These are phyloP conservation scores for Sebastes cheni DNA, from an alignment of 2,797 vertebrate genomes.

Conservation along the genomic window DNA sequence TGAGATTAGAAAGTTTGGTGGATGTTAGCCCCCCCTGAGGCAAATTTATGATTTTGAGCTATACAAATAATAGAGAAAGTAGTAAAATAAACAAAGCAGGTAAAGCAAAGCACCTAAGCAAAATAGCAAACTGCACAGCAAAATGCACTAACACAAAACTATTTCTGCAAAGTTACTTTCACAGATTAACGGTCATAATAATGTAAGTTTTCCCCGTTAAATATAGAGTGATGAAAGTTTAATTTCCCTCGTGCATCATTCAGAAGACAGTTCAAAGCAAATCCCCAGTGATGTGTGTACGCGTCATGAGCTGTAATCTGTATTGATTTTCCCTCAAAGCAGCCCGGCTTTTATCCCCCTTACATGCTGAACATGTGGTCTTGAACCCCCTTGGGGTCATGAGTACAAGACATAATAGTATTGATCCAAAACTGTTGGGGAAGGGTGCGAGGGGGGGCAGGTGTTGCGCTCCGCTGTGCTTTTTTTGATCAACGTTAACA, in stretches of 20 bases:
- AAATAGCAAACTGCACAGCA: no score
- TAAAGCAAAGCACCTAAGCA: no score
- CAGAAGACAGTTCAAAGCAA: constrained; percentile 46
- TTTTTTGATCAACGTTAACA: constrained; percentile 29
- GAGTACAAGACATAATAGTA: constrained; percentile 45
- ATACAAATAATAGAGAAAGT: no score
- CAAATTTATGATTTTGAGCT: no score
- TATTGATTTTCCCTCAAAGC: constrained; percentile 68
- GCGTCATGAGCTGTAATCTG: constrained; percentile 60
- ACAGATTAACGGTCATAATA: neutral
- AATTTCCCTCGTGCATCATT: constrained; percentile 25
- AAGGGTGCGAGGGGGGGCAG: neutral
- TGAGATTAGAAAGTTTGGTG: no score
- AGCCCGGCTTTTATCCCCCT: constrained; percentile 19
- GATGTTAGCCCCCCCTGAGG: no score
- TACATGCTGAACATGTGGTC: constrained; percentile 61
- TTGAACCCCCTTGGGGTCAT: constrained; percentile 23
- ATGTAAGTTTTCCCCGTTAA: neutral
- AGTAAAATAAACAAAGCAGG: no score
- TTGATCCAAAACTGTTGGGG: constrained; percentile 34
- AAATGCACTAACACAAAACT: neutral
- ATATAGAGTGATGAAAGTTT: neutral
- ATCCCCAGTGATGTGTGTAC: constrained; percentile 23
- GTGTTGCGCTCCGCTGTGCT: neutral
- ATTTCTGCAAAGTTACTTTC: neutral